Evolutionary conservation across 2,113 vertebrate genomes (phyloP).

Genomic region (Holacanthus passer): DNA sequence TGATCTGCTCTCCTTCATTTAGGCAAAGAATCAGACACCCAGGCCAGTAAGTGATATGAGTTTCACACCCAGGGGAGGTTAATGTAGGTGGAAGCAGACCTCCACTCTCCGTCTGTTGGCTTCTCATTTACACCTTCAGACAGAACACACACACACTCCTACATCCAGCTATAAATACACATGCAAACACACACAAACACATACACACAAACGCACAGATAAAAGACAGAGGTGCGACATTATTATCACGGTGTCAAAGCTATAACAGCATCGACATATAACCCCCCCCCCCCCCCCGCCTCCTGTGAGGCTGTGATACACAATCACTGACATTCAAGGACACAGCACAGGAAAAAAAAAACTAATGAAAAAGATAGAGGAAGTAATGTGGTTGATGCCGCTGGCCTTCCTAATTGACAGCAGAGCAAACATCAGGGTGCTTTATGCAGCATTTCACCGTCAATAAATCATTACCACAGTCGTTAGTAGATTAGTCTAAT

Average conservation of each 20-base stretch:
- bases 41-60: not conserved
- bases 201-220: not conserved
- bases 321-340: constrained; percentile 36
- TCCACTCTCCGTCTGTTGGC: not conserved
- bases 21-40: not conserved
- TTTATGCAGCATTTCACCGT: not conserved
- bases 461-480: constrained; percentile 27
- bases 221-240: constrained; percentile 6
- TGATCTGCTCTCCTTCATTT: constrained; percentile 13
- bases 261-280: not conserved
- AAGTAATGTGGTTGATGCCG: constrained; percentile 28
- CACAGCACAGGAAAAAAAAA: not conserved
- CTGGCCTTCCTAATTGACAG: constrained; percentile 19
- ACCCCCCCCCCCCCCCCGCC: not conserved
- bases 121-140: constrained; percentile 50
- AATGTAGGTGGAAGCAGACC: not conserved
- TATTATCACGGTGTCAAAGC: constrained; percentile 12
- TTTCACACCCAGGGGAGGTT: constrained; percentile 23
- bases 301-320: constrained; percentile 4
- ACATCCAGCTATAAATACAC: not conserved
- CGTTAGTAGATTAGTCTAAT: constrained; percentile 45
- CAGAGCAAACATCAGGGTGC: constrained; percentile 18
- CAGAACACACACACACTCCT: not conserved
- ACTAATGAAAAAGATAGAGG: not conserved
- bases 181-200: not conserved